Conservation (phyloP, 2,797 vertebrate species). For the Chelmon rostratus region DNA sequence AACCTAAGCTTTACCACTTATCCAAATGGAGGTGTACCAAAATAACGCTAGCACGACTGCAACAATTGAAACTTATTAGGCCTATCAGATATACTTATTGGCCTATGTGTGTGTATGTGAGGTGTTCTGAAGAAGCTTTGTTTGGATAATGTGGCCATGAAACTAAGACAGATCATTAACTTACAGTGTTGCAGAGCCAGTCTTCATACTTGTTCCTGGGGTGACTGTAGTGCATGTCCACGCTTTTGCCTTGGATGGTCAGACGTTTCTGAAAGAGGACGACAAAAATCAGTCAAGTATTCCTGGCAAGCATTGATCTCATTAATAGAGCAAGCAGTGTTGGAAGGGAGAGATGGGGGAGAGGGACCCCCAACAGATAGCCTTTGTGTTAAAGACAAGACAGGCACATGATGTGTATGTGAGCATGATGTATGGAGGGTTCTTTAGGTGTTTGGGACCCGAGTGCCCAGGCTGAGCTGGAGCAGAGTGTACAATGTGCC, state of each 20-base stretch:
- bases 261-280: constrained; percentile 97
- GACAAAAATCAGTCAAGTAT: constrained; percentile 84
- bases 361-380: constrained; percentile 85
- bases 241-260: constrained; percentile 95
- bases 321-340: constrained; percentile 96
- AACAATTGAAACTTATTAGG: constrained; percentile 33
- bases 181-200: constrained; percentile 99
- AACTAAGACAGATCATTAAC: constrained; percentile 58
- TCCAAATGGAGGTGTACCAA: constrained; percentile 40
- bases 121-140: constrained; percentile 39
- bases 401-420: constrained; percentile 80
- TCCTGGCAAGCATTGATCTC: constrained; percentile 73
- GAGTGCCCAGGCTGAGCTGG: constrained; percentile 88
- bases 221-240: constrained; percentile 99
- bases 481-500: constrained; percentile 86
- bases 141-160: constrained; percentile 29
- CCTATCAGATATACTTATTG: constrained; percentile 25
- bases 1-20: constrained; percentile 66
- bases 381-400: constrained; percentile 85
- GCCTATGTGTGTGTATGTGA: constrained; percentile 12
- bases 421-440: constrained; percentile 76
- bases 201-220: constrained; percentile 99
- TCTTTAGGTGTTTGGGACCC: constrained; percentile 89
- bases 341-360: constrained; percentile 88
- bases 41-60: constrained; percentile 42